These are phyloP conservation scores for Quadroppia sp. DNA, from an alignment of 2,888 invertebrate genomes.

Conservation along the genomic window DNA sequence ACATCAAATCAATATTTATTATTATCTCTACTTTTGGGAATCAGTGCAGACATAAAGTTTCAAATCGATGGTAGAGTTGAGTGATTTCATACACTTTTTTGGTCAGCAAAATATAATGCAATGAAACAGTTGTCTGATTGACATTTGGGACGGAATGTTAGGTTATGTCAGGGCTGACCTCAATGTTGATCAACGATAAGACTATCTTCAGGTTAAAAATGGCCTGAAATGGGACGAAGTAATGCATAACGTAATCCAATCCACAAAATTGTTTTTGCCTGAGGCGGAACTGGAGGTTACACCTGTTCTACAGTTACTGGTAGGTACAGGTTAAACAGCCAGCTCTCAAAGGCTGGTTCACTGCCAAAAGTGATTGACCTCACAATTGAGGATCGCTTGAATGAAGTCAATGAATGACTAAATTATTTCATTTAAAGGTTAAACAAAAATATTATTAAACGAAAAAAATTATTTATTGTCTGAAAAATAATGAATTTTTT, in stretches of 20 bases:
- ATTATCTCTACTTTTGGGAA: neutral
- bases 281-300: conserved; percentile 29
- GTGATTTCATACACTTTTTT: neutral
- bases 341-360: neutral
- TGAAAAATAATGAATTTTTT: neutral
- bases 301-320: conserved; percentile 10
- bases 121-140: conserved; percentile 9
- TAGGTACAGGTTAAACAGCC: conserved; percentile 10
- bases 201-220: neutral
- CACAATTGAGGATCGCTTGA: neutral
- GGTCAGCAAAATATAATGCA: neutral
- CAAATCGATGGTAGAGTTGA: neutral
- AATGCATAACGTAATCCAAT: conserved; percentile 18
- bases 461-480: neutral
- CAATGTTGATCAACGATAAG: neutral
- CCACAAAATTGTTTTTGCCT: conserved; percentile 7
- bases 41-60: neutral
- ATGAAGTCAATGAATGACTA: neutral
- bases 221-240: neutral
- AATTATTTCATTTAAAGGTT: neutral
- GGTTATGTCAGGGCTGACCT: conserved; percentile 2
- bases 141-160: neutral
- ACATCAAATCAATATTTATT: neutral
- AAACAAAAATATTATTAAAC: neutral
- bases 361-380: conserved; percentile 20